phyloP scores from a whole-genome alignment of 2,888 invertebrate species.

The Philonicus albiceps region DNA sequence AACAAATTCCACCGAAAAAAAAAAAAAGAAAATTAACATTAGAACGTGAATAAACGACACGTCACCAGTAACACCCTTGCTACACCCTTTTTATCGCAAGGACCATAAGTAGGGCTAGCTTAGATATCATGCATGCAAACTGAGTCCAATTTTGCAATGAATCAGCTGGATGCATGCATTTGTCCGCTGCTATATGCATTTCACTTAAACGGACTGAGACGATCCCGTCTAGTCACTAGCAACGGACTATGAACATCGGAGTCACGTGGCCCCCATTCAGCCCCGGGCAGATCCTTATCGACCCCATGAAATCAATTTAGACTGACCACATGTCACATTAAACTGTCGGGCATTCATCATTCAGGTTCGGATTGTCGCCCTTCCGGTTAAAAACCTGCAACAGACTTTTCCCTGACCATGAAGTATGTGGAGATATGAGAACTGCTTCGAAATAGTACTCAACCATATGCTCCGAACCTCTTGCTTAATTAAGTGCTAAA shows the following conservation, averaged over 20 bases:
- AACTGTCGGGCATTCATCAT: constrained; percentile 32
- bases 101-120: background rate
- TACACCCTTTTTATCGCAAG: background rate
- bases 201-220: background rate
- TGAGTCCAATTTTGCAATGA: constrained; percentile 21
- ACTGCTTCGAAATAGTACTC: background rate
- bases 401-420: background rate
- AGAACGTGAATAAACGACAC: background rate
- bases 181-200: background rate
- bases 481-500: background rate
- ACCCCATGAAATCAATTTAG: constrained; percentile 30
- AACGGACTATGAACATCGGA: background rate
- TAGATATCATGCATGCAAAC: background rate
- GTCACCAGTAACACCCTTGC: constrained; percentile 11
- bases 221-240: background rate
- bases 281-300: constrained; percentile 15
- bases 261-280: constrained; percentile 13
- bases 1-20: background rate
- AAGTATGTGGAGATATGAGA: background rate
- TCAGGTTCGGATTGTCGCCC: constrained; percentile 30
- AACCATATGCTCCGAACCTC: background rate
- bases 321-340: constrained; percentile 40
- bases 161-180: background rate
- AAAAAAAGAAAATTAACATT: background rate
- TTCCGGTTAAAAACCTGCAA: background rate